Percentiles rank a stretch among this genome's conserved stretches.
Evolutionary conservation across 2,797 vertebrate species (phyloP).

Genomic region (Syngnathus acus): DNA sequence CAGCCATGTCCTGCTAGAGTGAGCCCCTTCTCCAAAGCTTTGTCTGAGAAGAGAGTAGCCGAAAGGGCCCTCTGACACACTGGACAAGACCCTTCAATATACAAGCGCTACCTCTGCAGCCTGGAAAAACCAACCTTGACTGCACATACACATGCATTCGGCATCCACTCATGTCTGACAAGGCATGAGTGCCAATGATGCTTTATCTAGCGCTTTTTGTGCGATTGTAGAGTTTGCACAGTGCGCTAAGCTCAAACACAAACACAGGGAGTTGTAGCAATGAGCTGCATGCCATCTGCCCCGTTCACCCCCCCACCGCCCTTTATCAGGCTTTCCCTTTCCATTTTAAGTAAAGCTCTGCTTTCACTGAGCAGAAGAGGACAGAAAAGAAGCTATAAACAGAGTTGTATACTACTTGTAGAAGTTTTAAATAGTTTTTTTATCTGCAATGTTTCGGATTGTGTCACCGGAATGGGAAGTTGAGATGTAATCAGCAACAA

Average conservation of each 20-base stretch:
- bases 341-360: slow-evolving; percentile 46
- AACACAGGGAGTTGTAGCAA: slow-evolving; percentile 59
- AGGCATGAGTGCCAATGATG: slow-evolving; percentile 59
- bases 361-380: slow-evolving; percentile 45
- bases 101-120: slow-evolving; percentile 56
- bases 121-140: slow-evolving; percentile 34
- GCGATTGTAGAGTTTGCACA: slow-evolving; percentile 62
- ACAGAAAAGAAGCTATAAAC: slow-evolving; percentile 45
- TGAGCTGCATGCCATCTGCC: slow-evolving; percentile 61
- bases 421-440: slow-evolving; percentile 67
- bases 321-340: slow-evolving; percentile 57
- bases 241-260: slow-evolving; percentile 73
- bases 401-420: slow-evolving; percentile 35
- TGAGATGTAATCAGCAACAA: slow-evolving; percentile 72
- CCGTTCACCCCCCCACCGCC: slow-evolving; percentile 41
- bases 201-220: slow-evolving; percentile 65
- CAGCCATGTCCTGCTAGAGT: slow-evolving; percentile 70
- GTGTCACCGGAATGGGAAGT: slow-evolving; percentile 50
- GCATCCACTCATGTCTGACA: slow-evolving; percentile 49
- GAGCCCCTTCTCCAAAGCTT: slow-evolving; percentile 69
- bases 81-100: slow-evolving; percentile 70
- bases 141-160: slow-evolving; percentile 34
- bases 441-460: slow-evolving; percentile 53
- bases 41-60: slow-evolving; percentile 70
- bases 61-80: slow-evolving; percentile 71